phyloP scores from a whole-genome alignment of 23 tunicate genomes.

The Phallusia fumigata region DNA sequence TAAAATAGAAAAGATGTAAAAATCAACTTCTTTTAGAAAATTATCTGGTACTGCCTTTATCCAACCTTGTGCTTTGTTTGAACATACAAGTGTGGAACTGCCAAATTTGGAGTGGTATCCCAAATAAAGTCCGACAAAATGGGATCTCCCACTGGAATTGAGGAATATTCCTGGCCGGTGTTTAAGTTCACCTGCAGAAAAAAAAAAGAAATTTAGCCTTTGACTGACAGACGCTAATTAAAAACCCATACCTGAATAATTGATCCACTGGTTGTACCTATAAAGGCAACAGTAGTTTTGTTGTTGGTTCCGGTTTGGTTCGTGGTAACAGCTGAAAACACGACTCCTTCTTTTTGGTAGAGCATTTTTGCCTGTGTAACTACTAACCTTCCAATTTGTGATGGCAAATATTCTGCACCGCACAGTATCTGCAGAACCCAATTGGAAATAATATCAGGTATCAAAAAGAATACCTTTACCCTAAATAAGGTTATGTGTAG shows the following conservation, averaged over 20 bases:
- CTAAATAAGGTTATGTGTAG: not conserved
- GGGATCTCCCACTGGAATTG: conserved; percentile 29
- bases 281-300: conserved; percentile 41
- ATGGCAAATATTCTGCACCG: conserved; percentile 67
- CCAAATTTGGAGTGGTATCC: conserved; percentile 29
- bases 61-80: conserved; percentile 28
- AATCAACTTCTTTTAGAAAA: no score
- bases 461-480: not conserved
- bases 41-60: no score
- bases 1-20: no score
- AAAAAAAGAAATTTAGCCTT: not conserved
- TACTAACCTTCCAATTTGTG: conserved; percentile 16
- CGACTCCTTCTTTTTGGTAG: conserved; percentile 7
- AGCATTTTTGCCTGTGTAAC: conserved; percentile 1
- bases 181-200: conserved; percentile 58
- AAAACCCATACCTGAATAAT: conserved; percentile 39
- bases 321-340: conserved; percentile 55
- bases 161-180: conserved; percentile 16
- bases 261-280: conserved; percentile 48
- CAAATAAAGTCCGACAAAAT: conserved; percentile 57
- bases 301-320: conserved; percentile 5
- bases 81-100: conserved; percentile 74
- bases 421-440: conserved; percentile 49
- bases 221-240: no score
- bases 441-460: not conserved